Percentiles rank a stretch among this genome's conserved stretches.
Conservation (phyloP, 2,113 vertebrate genomes). For the Paramormyrops kingsleyae region DNA sequence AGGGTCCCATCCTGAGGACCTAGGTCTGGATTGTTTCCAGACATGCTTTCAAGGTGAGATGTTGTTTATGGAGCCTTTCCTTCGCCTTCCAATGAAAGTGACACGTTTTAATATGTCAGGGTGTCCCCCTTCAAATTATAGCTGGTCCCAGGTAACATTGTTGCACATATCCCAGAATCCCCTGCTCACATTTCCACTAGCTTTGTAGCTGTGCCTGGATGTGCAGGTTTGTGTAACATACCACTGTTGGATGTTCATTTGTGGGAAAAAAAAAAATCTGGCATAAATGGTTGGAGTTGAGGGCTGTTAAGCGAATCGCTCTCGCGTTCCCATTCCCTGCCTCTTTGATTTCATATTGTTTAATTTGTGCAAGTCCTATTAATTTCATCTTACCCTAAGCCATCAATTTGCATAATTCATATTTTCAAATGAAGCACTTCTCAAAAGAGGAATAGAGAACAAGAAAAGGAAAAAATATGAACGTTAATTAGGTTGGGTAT, state of each 20-base stretch:
- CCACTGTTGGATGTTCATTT: background rate
- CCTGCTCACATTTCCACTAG: background rate
- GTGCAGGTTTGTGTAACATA: background rate
- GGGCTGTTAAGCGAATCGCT: constrained; percentile 46
- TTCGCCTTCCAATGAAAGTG: background rate
- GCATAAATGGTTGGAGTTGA: constrained; percentile 15
- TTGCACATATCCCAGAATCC: background rate
- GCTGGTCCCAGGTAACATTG: background rate
- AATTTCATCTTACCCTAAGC: constrained; percentile 57
- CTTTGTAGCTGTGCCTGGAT: background rate
- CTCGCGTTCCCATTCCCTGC: constrained; percentile 41
- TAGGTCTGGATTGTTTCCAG: background rate
- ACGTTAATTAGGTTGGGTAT: constrained; percentile 22
- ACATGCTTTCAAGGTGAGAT: background rate
- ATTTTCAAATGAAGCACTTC: constrained; percentile 42
- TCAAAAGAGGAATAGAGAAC: constrained; percentile 36
- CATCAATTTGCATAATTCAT: constrained; percentile 61
- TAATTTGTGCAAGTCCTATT: constrained; percentile 54
- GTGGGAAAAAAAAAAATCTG: background rate
- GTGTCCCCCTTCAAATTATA: background rate
- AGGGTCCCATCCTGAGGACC: background rate
- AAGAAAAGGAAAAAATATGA: constrained; percentile 22
- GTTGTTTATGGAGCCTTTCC: background rate
- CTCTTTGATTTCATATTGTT: constrained; percentile 45
- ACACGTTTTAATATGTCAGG: background rate